phyloP scores from a whole-genome alignment of 1,140 invertebrate species.

The Drosophila kanapiae region DNA sequence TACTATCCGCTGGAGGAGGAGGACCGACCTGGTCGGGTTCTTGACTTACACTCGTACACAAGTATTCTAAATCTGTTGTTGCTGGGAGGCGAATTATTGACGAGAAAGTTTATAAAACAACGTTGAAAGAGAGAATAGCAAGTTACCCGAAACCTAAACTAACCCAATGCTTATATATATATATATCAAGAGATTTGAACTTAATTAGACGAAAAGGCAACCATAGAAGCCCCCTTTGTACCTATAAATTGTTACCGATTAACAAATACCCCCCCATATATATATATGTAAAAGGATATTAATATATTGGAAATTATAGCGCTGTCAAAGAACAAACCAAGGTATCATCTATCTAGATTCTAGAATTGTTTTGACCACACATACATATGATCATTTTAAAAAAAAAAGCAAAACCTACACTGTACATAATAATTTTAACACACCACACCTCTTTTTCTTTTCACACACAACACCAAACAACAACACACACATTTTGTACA shows the following conservation, averaged over 20 bases:
- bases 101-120: slow-evolving; percentile 81
- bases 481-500: slow-evolving; percentile 73
- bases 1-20: slow-evolving; percentile 35
- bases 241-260: slow-evolving; percentile 77
- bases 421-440: slow-evolving; percentile 68
- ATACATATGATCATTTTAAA: slow-evolving; percentile 56
- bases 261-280: slow-evolving; percentile 63
- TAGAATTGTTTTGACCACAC: slow-evolving; percentile 46
- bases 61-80: slow-evolving; percentile 69
- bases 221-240: slow-evolving; percentile 59
- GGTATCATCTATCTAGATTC: slow-evolving; percentile 33
- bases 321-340: slow-evolving; percentile 40
- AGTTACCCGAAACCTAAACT: slow-evolving; percentile 39
- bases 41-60: slow-evolving; percentile 52
- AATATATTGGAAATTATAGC: slow-evolving; percentile 45
- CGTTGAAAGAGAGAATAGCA: slow-evolving; percentile 56
- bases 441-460: slow-evolving; percentile 38
- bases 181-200: slow-evolving; percentile 33
- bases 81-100: slow-evolving; percentile 45
- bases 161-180: slow-evolving; percentile 44
- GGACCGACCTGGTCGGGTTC: slow-evolving; percentile 57
- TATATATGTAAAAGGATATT: slow-evolving; percentile 54
- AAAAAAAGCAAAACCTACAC: slow-evolving; percentile 43
- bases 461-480: slow-evolving; percentile 32
- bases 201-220: slow-evolving; percentile 39